phyloP scores from a whole-genome alignment of 2,113 vertebrate genomes.

The Phocoena phocoena region DNA sequence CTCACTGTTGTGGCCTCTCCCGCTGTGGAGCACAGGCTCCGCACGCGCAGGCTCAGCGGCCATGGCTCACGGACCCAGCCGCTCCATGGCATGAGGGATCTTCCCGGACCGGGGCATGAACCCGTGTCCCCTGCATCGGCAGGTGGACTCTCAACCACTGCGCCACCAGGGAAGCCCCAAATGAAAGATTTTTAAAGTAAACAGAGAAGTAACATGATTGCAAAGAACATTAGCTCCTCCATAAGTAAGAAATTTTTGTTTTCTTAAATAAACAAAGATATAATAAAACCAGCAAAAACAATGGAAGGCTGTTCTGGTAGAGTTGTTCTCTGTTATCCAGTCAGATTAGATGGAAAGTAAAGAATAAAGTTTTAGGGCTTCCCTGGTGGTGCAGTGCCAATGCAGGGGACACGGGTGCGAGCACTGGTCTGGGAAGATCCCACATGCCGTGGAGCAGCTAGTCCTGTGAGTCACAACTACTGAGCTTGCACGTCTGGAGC shows the following conservation, averaged over 20 bases:
- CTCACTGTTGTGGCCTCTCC: too few species aligned
- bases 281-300: not conserved
- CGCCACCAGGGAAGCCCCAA: too few species aligned
- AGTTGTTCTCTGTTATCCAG: too few species aligned
- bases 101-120: too few species aligned
- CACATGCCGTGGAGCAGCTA: too few species aligned
- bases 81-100: too few species aligned
- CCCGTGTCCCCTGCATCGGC: too few species aligned
- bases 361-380: not conserved
- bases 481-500: rapidly evolving
- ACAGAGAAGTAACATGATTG: not conserved
- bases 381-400: too few species aligned
- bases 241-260: not conserved
- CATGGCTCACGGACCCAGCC: too few species aligned
- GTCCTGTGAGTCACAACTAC: too few species aligned
- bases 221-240: not conserved
- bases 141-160: too few species aligned
- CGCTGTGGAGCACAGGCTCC: rapidly evolving
- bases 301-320: not conserved
- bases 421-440: too few species aligned
- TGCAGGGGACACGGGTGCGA: rapidly evolving
- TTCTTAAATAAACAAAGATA: not conserved
- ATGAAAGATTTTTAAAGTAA: not conserved
- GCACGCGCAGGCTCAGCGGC: rapidly evolving
- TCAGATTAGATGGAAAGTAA: not conserved